A percentile compares a stretch with the other conserved stretches of the same genome.
Conservation (phyloP, 2,113 vertebrate species). For the Odobenus rosmarus region DNA sequence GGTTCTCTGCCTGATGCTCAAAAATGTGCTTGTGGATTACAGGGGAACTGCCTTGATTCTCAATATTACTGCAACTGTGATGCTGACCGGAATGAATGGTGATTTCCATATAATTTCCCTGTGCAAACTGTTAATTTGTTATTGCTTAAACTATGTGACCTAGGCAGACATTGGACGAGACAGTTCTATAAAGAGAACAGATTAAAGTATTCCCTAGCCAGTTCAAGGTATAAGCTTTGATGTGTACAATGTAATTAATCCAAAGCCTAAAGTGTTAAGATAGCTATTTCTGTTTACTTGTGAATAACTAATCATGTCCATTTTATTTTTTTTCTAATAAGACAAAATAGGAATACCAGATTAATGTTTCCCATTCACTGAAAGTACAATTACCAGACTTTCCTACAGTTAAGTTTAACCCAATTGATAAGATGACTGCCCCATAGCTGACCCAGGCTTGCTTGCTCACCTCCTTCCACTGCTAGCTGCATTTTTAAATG, state of each 20-base stretch:
- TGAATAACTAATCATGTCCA: neutral
- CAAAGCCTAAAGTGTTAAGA: neutral
- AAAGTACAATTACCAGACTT: neutral
- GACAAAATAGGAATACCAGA: neutral
- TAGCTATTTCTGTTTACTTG: neutral
- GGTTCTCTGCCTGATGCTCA: slow-evolving; percentile 85
- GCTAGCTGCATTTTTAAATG: neutral
- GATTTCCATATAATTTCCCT: slow-evolving; percentile 74
- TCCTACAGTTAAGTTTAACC: neutral
- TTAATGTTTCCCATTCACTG: neutral
- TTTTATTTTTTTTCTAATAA: neutral
- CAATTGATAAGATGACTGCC: neutral
- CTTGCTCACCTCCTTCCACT: neutral
- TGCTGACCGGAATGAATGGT: slow-evolving; percentile 92
- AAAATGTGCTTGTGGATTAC: slow-evolving; percentile 88
- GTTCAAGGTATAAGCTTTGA: neutral
- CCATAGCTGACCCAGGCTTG: neutral
- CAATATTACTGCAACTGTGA: slow-evolving; percentile 93
- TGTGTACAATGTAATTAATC: neutral
- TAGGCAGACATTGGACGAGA: neutral
- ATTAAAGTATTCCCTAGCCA: neutral
- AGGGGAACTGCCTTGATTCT: slow-evolving; percentile 87
- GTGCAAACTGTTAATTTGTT: neutral
- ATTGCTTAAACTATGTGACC: neutral
- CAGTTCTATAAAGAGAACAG: neutral